Evolutionary conservation across 2,113 vertebrate genomes (phyloP).

Genomic region (Oncorhynchus mykiss): DNA sequence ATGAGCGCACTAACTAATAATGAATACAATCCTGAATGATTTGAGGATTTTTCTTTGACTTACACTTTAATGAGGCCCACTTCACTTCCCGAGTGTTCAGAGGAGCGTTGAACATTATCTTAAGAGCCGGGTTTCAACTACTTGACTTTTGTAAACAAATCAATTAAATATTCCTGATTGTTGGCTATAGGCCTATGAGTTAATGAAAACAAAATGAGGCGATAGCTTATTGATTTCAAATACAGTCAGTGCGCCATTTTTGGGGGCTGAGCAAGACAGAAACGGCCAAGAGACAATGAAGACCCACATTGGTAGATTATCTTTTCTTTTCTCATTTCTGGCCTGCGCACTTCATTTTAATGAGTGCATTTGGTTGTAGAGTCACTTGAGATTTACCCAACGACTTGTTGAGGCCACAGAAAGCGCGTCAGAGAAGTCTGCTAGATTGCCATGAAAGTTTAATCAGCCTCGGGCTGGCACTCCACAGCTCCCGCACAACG

Average conservation of each 20-base stretch:
- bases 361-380: constrained; percentile 63
- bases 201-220: constrained; percentile 1
- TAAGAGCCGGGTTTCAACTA: not conserved
- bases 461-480: constrained; percentile 57
- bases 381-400: constrained; percentile 53
- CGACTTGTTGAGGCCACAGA: constrained; percentile 71
- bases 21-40: constrained; percentile 26
- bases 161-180: not conserved
- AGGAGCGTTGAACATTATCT: not conserved
- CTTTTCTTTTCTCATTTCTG: constrained; percentile 12
- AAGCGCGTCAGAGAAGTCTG: constrained; percentile 44
- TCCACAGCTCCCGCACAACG: constrained; percentile 24
- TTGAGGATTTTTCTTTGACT: constrained; percentile 32
- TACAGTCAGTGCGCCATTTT: constrained; percentile 37
- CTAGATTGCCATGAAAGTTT: constrained; percentile 71
- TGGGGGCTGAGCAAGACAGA: not conserved
- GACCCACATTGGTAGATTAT: constrained; percentile 4
- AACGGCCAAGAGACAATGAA: constrained; percentile 9
- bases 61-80: constrained; percentile 28
- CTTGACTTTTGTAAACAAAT: not conserved
- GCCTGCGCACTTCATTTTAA: constrained; percentile 44
- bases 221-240: constrained; percentile 46
- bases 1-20: constrained; percentile 50
- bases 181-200: not conserved
- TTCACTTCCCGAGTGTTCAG: constrained; percentile 13